Base-by-base conservation (phyloP, 1,140 invertebrate species). In the Cotesia typhae region DNA sequence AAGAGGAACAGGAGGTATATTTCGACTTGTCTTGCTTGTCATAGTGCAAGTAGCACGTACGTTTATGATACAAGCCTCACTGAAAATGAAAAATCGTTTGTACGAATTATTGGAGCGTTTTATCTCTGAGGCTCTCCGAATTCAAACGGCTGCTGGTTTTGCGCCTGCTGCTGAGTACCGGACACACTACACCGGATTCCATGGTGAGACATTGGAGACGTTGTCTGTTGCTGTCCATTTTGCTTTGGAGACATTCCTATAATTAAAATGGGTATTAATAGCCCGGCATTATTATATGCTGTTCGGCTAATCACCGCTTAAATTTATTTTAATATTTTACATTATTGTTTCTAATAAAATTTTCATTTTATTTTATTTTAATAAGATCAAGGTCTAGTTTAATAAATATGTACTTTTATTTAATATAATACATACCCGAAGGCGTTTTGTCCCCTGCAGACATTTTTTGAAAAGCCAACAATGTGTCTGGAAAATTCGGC, bases 401-500 rank as follows among this genome's bases (percentile, higher is more conserved):
- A 28, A 28, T 28, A 1, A 2, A 28, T 28, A 28, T 1, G 2
- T 28, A 1, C 2, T 28, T 28, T 28, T 28, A 28, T 1, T 28
- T 28, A 1, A 28, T 0, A 28, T 61, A 36, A 41, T 65, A 38
- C 61, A 9, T 51, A 87, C 85, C 85, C 14, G 82, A 85, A 4
- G 85, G 85, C 52, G 85, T 87, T 80, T 86, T 87, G 17, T 87
- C 85, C 38, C 89, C 88, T 3, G 91, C 89, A 7, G 93, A 93
- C 89, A 96, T 90, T 84, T 94, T 93, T 9, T 93, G 94, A 84
- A 96, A 95, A 47, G 94, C 94, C 55, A 94, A 85, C 55, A 96
- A 82, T 10, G 94, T 92, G 79, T 96, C 94, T 0, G 94, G 94
- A 80, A 96, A 96, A 84, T 95, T 95, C 14, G 95, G 94, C 41